phyloP scores from a whole-genome alignment of 1,140 invertebrate genomes.

The Metopolophium dirhodum region DNA sequence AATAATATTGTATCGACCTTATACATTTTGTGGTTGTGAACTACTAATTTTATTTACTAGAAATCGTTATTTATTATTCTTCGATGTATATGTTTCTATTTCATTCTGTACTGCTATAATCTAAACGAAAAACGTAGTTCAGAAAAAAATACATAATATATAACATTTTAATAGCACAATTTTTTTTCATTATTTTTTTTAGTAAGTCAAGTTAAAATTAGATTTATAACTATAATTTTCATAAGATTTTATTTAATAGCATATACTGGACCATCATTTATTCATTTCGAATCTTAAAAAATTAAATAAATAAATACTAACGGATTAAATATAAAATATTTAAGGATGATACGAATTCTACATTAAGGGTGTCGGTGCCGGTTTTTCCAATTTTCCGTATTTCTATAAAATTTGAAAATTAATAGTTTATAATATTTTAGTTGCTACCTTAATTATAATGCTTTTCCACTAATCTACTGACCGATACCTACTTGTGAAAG shows the following conservation, averaged over 20 bases:
- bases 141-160: neutral
- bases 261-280: no score
- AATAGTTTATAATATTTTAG: no score
- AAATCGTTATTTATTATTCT: neutral
- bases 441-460: no score
- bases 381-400: no score
- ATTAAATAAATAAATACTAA: neutral
- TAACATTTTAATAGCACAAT: neutral
- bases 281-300: neutral
- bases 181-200: neutral
- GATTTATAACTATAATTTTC: no score
- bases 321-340: neutral
- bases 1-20: no score
- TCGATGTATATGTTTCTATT: neutral
- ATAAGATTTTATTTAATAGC: no score
- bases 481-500: no score
- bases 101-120: neutral
- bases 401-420: no score
- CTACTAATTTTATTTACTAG: neutral
- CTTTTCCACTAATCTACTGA: no score
- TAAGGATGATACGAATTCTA: neutral
- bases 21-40: neutral
- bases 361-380: no score
- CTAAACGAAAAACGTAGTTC: neutral
- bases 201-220: no score